phyloP scores from a whole-genome alignment of 2,888 invertebrate species.

The Aradus depressus region DNA sequence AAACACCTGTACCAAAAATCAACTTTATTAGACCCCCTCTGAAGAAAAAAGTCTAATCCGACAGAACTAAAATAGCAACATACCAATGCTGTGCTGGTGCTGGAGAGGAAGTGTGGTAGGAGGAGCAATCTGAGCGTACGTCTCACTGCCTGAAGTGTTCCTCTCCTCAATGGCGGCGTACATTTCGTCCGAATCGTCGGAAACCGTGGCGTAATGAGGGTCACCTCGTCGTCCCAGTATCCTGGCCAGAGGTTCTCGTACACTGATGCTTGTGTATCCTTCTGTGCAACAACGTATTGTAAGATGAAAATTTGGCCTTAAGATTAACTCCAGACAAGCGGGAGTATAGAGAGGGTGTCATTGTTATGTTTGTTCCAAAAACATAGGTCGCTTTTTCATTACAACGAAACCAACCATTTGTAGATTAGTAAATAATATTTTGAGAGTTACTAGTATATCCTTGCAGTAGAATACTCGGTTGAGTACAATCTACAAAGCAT shows the following conservation, averaged over 20 bases:
- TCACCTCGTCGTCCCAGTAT: slow-evolving; percentile 45
- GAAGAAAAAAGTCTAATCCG: too few relatives aligned
- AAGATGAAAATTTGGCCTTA: background rate
- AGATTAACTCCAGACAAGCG: background rate
- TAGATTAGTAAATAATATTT: too few relatives aligned
- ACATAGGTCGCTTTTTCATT: too few relatives aligned
- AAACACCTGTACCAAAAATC: too few relatives aligned
- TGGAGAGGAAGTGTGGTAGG: slow-evolving; percentile 17
- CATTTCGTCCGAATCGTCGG: slow-evolving; percentile 85
- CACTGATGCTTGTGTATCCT: slow-evolving; percentile 86
- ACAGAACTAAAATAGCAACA: slow-evolving; percentile 38
- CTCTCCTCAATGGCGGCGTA: slow-evolving; percentile 83
- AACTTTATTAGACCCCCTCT: too few relatives aligned
- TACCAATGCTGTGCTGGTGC: slow-evolving; percentile 46
- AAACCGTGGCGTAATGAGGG: slow-evolving; percentile 79
- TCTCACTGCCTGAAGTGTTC: slow-evolving; percentile 59
- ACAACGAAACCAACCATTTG: too few relatives aligned
- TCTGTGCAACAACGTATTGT: slow-evolving; percentile 44
- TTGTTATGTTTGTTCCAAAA: too few relatives aligned
- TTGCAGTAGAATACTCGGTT: too few relatives aligned
- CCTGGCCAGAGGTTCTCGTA: slow-evolving; percentile 73
- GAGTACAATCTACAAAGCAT: too few relatives aligned
- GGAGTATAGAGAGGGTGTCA: too few relatives aligned
- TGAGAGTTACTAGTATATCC: too few relatives aligned
- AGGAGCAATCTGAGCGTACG: slow-evolving; percentile 65